Evolutionary conservation across 1,140 invertebrate species (phyloP).

Genomic region (Drosophila pachea): DNA sequence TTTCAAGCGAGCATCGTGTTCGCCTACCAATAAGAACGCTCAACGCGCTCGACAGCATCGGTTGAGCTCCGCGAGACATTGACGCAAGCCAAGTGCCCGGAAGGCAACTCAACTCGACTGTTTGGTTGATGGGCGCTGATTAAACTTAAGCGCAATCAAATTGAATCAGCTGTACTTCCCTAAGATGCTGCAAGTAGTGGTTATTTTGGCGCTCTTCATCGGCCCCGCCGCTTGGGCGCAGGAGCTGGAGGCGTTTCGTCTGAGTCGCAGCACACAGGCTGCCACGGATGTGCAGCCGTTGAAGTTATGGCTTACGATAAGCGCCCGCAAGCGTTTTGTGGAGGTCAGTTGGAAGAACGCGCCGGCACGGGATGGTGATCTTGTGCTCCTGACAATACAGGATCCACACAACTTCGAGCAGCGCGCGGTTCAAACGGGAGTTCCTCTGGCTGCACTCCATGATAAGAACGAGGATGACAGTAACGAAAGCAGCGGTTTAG

Average conservation of each 20-base stretch:
- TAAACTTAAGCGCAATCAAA: conserved; percentile 48
- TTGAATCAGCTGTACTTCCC: conserved; percentile 59
- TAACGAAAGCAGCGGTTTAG: conserved; percentile 53
- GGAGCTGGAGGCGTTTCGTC: conserved; percentile 6
- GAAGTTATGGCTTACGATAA: conserved; percentile 72
- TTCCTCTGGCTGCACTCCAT: conserved; percentile 55
- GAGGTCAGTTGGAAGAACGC: conserved; percentile 75
- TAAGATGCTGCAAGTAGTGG: conserved; percentile 29
- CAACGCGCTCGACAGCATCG: conserved; percentile 4
- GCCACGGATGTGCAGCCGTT: conserved; percentile 11
- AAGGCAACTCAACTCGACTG: conserved; percentile 5
- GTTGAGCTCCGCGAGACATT: conserved; percentile 28
- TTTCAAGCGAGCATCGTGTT: conserved; percentile 9
- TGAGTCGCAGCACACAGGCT: not conserved
- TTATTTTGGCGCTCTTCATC: conserved; percentile 35
- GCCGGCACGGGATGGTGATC: conserved; percentile 49
- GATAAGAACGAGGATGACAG: conserved; percentile 7
- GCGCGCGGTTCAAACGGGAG: conserved; percentile 36
- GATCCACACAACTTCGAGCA: conserved; percentile 60
- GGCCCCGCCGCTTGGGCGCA: conserved; percentile 9
- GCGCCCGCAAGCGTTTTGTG: conserved; percentile 67
- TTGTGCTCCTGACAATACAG: conserved; percentile 57
- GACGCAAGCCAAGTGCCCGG: conserved; percentile 17
- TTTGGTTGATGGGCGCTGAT: conserved; percentile 50
- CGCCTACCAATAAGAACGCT: conserved; percentile 23